Conservation (phyloP, 2,797 vertebrate genomes). For the Pristis pectinata region DNA sequence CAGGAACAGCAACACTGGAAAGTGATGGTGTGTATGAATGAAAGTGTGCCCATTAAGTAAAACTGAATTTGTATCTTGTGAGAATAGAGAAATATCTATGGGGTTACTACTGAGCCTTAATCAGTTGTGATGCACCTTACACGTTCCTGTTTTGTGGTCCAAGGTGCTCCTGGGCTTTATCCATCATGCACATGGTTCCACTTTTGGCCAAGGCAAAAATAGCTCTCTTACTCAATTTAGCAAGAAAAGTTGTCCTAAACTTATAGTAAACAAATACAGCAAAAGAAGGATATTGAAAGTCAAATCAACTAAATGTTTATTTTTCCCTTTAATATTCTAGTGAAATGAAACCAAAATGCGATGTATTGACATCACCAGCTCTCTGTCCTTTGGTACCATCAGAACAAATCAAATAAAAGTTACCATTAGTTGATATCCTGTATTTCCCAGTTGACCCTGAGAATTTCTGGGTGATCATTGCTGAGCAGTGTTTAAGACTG, state of each 20-base stretch:
- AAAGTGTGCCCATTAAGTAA: background rate
- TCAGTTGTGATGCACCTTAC: background rate
- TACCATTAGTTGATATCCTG: background rate
- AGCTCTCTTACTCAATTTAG: background rate
- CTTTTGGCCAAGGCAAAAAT: background rate
- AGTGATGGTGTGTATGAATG: background rate
- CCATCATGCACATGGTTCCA: background rate
- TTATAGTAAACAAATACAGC: background rate
- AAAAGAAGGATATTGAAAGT: background rate
- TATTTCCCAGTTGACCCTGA: background rate
- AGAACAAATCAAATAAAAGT: background rate
- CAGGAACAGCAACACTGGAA: background rate
- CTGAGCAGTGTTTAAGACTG: background rate
- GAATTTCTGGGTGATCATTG: background rate
- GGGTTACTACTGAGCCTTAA: background rate
- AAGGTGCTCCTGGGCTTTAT: background rate
- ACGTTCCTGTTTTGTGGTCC: background rate
- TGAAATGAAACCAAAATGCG: background rate
- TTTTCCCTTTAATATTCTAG: background rate
- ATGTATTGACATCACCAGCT: background rate
- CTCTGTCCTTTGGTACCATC: background rate
- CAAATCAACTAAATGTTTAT: background rate
- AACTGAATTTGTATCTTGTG: background rate
- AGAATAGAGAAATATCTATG: background rate
- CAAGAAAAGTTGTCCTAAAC: background rate